Evolutionary conservation across 2,797 vertebrate genomes (phyloP), one percentile per base, ranked within the genome.

Genomic region (Limosa lapponica): DNA sequence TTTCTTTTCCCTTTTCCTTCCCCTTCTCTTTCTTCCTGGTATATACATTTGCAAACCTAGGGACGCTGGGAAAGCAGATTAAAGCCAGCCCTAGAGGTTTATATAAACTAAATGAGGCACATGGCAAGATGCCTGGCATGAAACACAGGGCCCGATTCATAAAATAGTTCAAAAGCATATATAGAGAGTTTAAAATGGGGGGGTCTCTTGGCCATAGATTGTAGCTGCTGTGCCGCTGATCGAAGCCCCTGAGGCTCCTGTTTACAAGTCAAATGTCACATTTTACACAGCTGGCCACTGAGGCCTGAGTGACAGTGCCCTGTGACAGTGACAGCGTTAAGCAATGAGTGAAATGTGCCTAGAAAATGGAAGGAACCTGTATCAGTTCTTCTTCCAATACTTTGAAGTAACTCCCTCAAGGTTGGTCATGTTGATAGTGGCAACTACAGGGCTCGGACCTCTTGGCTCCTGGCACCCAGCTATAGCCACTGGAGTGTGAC

Each of bases 51-150:
- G 28, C 78, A 52, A 74, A 57, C 8, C 13, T 44, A 14, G 78
- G 83, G 64, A 78, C 75, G 61, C 83, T 93, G 87, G 91, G 89
- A 93, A 87, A 44, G 90, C 92, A 94, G 93, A 93, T 94, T 90
- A 95, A 95, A 96, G 90, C 7, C 82, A 89, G 90, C 90, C 94
- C 86, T 90, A 36, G 75, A 94, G 83, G 64, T 93, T 95, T 62
- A 37, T 72, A 55, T 67, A 83, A 95, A 77, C 57, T 55, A 27
- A 87, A 82, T 16, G 83, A 84, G 81, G 90, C 71, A 61, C 83
- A 87, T 72, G 86, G 95, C 91, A 92, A 74, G 36, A 75, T 28
- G 93, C 92, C 87, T 93, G 89, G 84, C 93, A 74, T 71, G 86
- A 43, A 92, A 58, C 83, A 13, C 17, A 57, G 78, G 86, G 59